Conservation (phyloP, 2,888 invertebrate species). For the Galerucella pusilla region DNA sequence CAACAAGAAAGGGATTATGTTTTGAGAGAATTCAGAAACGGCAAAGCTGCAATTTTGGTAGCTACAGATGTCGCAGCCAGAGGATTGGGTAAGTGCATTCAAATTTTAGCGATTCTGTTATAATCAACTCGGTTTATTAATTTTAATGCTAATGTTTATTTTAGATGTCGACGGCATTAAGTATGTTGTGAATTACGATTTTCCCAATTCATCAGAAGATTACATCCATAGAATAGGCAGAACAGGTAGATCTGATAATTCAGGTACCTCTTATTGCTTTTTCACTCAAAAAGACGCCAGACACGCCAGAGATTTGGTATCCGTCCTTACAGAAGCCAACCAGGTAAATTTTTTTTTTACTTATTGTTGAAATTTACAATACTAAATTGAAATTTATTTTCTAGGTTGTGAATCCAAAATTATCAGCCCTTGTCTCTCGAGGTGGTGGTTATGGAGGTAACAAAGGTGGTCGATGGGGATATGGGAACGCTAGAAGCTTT, state of each 20-base stretch:
- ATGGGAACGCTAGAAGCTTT: conserved; percentile 49
- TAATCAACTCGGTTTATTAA: conserved; percentile 41
- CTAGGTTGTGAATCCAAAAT: conserved; percentile 85
- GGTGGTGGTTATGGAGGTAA: conserved; percentile 70
- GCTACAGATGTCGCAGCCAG: conserved; percentile 98
- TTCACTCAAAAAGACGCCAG: conserved; percentile 89
- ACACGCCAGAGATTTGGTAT: conserved; percentile 89
- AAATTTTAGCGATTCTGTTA: too few relatives aligned
- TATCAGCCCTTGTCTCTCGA: conserved; percentile 81
- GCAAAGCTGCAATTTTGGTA: conserved; percentile 87
- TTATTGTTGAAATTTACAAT: background rate
- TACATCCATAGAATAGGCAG: conserved; percentile 96
- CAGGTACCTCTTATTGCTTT: conserved; percentile 94
- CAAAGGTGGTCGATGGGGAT: conserved; percentile 60
- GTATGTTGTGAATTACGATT: conserved; percentile 96
- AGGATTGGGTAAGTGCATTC: conserved; percentile 84
- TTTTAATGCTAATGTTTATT: conserved; percentile 41
- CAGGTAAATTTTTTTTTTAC: conserved; percentile 68
- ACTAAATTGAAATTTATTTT: conserved; percentile 39
- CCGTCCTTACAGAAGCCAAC: conserved; percentile 90
- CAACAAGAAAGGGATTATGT: conserved; percentile 94
- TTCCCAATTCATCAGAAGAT: conserved; percentile 94
- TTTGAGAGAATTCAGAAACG: conserved; percentile 86
- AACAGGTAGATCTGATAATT: conserved; percentile 87
- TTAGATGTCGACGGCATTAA: conserved; percentile 96